Percentiles rank a stretch among this genome's conserved stretches.
phyloP scores from a whole-genome alignment of 2,797 vertebrate genomes.

The Antrozous pallidus region DNA sequence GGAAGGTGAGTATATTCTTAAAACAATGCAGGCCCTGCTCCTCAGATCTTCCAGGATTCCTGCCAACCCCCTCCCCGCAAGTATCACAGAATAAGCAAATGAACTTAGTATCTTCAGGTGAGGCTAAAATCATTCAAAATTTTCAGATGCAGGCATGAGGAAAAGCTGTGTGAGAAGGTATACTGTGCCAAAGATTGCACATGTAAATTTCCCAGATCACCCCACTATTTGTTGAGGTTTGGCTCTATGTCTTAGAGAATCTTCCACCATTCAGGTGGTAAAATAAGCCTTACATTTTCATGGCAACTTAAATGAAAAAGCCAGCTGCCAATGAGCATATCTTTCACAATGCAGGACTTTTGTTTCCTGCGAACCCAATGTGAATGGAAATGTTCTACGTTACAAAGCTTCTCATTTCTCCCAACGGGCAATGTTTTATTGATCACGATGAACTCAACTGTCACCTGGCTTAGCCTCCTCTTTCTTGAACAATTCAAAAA shows the following conservation, averaged over 20 bases:
- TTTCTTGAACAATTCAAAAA: background rate
- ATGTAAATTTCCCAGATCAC: background rate
- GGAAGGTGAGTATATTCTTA: background rate
- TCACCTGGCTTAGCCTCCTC: background rate
- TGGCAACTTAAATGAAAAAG: background rate
- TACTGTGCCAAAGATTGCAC: background rate
- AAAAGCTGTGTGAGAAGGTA: too few relatives aligned
- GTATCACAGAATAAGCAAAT: background rate
- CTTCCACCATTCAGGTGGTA: background rate
- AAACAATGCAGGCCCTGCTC: background rate
- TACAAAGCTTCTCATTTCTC: background rate
- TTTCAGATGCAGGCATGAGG: background rate
- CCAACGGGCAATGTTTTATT: background rate
- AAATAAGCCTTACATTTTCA: background rate
- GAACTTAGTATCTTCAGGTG: background rate
- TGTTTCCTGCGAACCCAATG: background rate
- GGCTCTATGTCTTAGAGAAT: background rate
- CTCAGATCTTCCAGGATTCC: background rate
- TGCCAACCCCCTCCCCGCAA: background rate
- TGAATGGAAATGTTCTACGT: background rate
- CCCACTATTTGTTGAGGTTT: background rate
- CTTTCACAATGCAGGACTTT: background rate
- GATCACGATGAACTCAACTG: background rate
- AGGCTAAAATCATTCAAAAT: background rate
- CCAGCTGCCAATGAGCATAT: background rate